Conservation (phyloP, 2,797 vertebrate species). For the Epinephelus malabaricus region DNA sequence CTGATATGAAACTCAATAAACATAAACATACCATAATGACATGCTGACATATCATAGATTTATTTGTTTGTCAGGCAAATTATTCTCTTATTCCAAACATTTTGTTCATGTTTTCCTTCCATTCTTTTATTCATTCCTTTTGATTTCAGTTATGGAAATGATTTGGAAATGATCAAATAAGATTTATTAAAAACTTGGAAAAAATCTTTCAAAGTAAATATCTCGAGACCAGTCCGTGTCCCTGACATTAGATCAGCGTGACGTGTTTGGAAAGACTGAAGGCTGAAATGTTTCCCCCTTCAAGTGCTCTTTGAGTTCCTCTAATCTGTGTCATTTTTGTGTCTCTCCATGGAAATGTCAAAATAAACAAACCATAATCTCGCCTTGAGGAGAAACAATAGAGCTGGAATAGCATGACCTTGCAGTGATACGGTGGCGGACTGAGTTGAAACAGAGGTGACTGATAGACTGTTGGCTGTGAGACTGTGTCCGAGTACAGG, state of each 20-base stretch:
- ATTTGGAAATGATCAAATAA: slow-evolving; percentile 12
- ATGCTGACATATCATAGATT: slow-evolving; percentile 9
- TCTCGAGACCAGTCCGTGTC: slow-evolving; percentile 31
- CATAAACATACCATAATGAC: neutral
- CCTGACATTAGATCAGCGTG: slow-evolving; percentile 44
- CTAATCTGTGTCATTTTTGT: slow-evolving; percentile 54
- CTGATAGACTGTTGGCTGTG: neutral
- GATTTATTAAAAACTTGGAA: slow-evolving; percentile 8
- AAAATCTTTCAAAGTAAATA: slow-evolving; percentile 18
- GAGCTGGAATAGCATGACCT: slow-evolving; percentile 41
- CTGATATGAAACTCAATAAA: slow-evolving; percentile 29
- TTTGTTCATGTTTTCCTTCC: neutral
- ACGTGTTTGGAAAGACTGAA: slow-evolving; percentile 51
- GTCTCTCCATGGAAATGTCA: slow-evolving; percentile 58
- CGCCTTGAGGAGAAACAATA: slow-evolving; percentile 33
- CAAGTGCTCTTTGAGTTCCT: slow-evolving; percentile 32
- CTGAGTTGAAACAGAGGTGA: slow-evolving; percentile 1
- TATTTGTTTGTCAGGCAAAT: slow-evolving; percentile 15
- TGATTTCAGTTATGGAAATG: slow-evolving; percentile 13
- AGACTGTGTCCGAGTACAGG: too few relatives aligned
- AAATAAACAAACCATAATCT: slow-evolving; percentile 61
- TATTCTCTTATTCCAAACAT: neutral
- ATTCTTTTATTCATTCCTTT: slow-evolving; percentile 12
- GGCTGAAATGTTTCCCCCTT: slow-evolving; percentile 38
- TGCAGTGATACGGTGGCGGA: slow-evolving; percentile 22